phyloP scores from a whole-genome alignment of 1,140 invertebrate species.

The Trissolcus basalis region DNA sequence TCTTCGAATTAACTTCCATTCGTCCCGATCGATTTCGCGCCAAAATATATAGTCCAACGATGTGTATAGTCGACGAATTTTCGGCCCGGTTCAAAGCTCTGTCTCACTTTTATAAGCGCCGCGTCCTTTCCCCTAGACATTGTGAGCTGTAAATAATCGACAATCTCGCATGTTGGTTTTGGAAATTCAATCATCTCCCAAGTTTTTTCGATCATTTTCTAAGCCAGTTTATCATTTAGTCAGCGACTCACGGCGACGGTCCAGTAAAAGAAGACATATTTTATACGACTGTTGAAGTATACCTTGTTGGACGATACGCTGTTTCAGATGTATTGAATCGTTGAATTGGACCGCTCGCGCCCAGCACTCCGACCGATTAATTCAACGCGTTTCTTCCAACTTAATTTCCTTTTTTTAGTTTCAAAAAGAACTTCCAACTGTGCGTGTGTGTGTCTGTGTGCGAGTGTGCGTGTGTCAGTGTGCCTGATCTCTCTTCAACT shows the following conservation, averaged over 20 bases:
- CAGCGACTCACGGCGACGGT: conserved; percentile 6
- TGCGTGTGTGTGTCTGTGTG: neutral
- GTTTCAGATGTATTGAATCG: conserved; percentile 45
- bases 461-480: no score
- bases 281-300: conserved; percentile 35
- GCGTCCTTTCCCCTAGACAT: conserved; percentile 1
- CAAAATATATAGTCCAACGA: no score
- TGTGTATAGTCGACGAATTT: no score
- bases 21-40: no score
- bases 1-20: no score
- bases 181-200: conserved; percentile 22
- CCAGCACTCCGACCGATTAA: neutral
- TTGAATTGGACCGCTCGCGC: conserved; percentile 20
- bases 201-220: neutral
- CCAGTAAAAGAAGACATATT: conserved; percentile 31
- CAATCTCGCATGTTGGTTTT: conserved; percentile 46
- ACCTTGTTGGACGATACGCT: conserved; percentile 15
- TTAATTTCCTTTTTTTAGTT: conserved; percentile 9
- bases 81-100: neutral
- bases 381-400: neutral
- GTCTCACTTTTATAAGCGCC: conserved; percentile 2
- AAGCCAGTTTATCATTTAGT: neutral
- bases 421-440: no score
- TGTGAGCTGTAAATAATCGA: conserved; percentile 29
- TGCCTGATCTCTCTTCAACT: no score